These are phyloP conservation scores for Corella eumyota DNA, from an alignment of 23 tunicate species.

Conservation along the genomic window DNA sequence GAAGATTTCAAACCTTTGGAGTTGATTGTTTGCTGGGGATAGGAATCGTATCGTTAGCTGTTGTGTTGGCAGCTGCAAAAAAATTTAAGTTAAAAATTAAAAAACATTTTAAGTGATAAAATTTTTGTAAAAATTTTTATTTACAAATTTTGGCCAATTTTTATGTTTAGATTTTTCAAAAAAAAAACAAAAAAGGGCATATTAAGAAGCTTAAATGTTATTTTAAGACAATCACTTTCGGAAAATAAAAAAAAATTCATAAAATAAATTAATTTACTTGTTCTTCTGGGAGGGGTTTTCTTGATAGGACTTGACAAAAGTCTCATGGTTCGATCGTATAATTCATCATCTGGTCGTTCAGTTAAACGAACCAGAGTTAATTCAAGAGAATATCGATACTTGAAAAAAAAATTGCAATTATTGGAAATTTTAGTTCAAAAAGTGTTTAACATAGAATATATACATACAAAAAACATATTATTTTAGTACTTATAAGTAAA, in stretches of 20 bases:
- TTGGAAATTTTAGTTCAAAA: background rate
- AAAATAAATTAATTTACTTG: slow-evolving; percentile 4
- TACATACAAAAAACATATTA: background rate
- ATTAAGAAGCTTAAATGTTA: background rate
- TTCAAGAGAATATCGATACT: slow-evolving; percentile 56
- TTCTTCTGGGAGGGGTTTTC: slow-evolving; percentile 19
- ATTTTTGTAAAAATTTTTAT: too few relatives aligned
- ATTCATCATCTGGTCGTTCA: slow-evolving; percentile 64
- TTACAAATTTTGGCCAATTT: too few relatives aligned
- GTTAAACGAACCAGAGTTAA: slow-evolving; percentile 59
- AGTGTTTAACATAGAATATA: background rate
- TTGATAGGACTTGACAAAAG: slow-evolving; percentile 27
- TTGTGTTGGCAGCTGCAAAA: slow-evolving; percentile 4
- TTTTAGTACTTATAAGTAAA: background rate
- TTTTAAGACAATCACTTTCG: background rate
- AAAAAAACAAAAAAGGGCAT: background rate
- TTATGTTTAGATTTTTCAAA: too few relatives aligned
- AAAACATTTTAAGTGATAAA: too few relatives aligned
- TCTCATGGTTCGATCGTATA: slow-evolving; percentile 35
- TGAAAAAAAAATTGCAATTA: background rate
- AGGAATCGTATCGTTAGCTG: slow-evolving; percentile 23
- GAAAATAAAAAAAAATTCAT: too few relatives aligned
- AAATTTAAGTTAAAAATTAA: too few relatives aligned
- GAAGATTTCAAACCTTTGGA: too few relatives aligned
- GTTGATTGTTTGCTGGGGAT: slow-evolving; percentile 73